These are phyloP conservation scores for Cynopterus sphinx DNA, from an alignment of 2,797 vertebrate genomes.

Conservation along the genomic window DNA sequence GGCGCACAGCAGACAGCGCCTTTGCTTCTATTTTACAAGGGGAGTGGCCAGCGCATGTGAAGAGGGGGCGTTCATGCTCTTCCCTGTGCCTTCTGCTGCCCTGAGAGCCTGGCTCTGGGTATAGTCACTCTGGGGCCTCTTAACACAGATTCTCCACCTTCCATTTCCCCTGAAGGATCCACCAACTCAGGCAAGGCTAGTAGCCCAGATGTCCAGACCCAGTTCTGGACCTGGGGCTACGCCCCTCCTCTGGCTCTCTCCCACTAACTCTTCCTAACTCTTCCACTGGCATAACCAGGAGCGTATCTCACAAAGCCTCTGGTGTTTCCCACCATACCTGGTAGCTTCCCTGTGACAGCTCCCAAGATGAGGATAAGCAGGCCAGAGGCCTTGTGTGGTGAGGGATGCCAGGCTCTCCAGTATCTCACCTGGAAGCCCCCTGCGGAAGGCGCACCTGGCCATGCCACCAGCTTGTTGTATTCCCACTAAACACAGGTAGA, in stretches of 20 bases:
- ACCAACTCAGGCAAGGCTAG: not conserved
- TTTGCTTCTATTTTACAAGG: rapidly evolving
- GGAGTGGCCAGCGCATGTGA: rapidly evolving
- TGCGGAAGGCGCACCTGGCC: not conserved
- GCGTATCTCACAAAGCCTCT: not conserved
- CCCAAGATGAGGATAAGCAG: not conserved
- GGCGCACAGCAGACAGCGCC: rapidly evolving
- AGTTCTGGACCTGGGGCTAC: not conserved
- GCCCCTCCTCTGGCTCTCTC: not conserved
- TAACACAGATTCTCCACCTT: not conserved
- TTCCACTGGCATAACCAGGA: not conserved
- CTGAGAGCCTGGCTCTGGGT: not conserved
- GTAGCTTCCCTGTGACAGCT: not conserved
- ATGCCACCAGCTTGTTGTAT: rapidly evolving
- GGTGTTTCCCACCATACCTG: not conserved
- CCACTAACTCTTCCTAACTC: too few relatives aligned
- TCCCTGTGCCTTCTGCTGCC: not conserved
- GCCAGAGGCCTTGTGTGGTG: not conserved
- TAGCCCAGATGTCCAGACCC: not conserved
- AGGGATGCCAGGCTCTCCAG: not conserved
- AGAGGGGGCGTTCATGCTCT: not conserved
- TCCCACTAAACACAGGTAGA: not conserved
- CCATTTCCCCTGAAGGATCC: not conserved
- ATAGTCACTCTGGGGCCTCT: not conserved
- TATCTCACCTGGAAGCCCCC: not conserved